These are phyloP conservation scores for Propithecus coquereli DNA, from an alignment of 2,113 vertebrate species.

Conservation along the genomic window DNA sequence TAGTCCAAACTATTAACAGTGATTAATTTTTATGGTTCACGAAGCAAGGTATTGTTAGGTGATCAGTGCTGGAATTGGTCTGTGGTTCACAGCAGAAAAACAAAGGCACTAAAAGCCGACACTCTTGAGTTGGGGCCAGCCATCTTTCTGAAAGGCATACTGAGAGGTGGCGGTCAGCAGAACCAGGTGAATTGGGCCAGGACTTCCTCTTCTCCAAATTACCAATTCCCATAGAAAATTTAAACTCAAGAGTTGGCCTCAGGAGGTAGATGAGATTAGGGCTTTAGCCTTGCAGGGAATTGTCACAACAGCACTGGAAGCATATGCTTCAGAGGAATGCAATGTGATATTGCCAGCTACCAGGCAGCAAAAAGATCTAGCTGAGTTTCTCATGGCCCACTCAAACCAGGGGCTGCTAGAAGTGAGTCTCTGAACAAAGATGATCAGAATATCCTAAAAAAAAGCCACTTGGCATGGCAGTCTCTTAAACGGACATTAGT, in stretches of 20 bases:
- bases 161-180: neutral
- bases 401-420: neutral
- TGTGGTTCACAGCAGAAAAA: neutral
- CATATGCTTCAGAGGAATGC: neutral
- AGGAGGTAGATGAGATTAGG: neutral
- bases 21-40: neutral
- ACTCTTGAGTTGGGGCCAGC: neutral
- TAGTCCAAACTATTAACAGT: neutral
- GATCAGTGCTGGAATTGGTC: neutral
- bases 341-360: neutral
- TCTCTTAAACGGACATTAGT: neutral
- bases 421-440: neutral
- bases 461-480: neutral
- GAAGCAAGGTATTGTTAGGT: neutral
- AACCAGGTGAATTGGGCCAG: neutral
- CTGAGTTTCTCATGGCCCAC: neutral
- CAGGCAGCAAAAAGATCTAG: neutral
- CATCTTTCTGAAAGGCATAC: neutral
- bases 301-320: neutral
- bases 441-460: neutral
- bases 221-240: neutral
- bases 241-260: neutral
- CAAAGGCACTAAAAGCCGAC: neutral
- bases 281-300: neutral
- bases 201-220: neutral